These are phyloP conservation scores for Rhyacophila brunnea DNA, from an alignment of 1,140 invertebrate genomes.

Conservation along the genomic window DNA sequence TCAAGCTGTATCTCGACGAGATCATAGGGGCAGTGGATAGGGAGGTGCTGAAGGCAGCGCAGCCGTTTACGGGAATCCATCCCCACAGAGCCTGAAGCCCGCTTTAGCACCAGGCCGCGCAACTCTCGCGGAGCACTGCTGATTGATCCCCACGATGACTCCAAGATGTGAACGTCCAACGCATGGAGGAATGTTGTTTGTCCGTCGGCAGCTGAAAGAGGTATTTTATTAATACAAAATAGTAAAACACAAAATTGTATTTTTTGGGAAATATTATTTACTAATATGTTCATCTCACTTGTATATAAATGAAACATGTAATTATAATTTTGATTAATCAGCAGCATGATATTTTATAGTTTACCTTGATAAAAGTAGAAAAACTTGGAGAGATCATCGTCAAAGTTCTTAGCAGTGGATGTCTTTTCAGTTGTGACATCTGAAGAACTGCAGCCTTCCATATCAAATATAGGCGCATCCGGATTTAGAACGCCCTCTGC, in stretches of 20 bases:
- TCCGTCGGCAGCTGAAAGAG: constrained; percentile 78
- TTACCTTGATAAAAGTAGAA: constrained; percentile 89
- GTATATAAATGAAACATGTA: too few species aligned
- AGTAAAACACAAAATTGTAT: not conserved
- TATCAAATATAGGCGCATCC: constrained; percentile 39
- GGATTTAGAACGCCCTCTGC: constrained; percentile 38
- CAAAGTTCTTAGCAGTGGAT: too few species aligned
- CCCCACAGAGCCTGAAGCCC: constrained; percentile 80
- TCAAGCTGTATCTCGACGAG: constrained; percentile 83
- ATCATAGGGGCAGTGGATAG: constrained; percentile 86
- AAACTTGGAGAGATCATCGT: constrained; percentile 49
- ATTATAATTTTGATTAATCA: too few species aligned
- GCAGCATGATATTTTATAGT: too few species aligned
- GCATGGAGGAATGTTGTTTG: constrained; percentile 92
- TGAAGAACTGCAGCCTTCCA: not conserved
- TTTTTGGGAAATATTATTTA: too few species aligned
- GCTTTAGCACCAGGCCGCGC: constrained; percentile 74
- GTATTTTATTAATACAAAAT: constrained; percentile 32
- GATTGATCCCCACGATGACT: constrained; percentile 79
- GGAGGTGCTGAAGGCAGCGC: constrained; percentile 84
- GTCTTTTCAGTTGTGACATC: too few species aligned
- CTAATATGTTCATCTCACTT: too few species aligned
- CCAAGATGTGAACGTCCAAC: constrained; percentile 87
- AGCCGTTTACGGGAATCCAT: constrained; percentile 75
- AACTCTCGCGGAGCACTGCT: constrained; percentile 76